phyloP scores from a whole-genome alignment of 2,797 vertebrate species.

The Hyperoplus immaculatus region DNA sequence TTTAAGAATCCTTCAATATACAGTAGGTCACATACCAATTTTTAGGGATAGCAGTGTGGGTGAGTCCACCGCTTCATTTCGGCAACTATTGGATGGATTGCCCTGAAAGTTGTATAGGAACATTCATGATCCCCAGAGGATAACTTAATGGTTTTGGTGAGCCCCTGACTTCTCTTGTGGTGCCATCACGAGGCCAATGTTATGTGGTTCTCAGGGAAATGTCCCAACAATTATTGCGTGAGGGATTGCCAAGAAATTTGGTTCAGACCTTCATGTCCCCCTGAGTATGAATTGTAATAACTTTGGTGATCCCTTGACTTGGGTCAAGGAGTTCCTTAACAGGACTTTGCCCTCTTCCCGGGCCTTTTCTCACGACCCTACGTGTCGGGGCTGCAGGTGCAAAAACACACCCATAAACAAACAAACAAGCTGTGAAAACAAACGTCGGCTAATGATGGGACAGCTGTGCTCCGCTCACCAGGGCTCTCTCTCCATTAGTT shows the following conservation, averaged over 20 bases:
- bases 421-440: slow-evolving; percentile 78
- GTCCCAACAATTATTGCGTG: too few relatives aligned
- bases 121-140: too few relatives aligned
- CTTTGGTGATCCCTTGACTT: background rate
- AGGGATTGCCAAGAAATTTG: too few relatives aligned
- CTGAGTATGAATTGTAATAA: background rate
- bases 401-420: slow-evolving; percentile 76
- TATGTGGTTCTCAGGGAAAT: too few relatives aligned
- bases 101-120: background rate
- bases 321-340: slow-evolving; percentile 10
- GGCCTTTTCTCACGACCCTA: slow-evolving; percentile 70
- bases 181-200: too few relatives aligned
- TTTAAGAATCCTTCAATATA: too few relatives aligned
- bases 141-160: too few relatives aligned
- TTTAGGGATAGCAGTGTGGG: background rate
- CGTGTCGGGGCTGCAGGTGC: slow-evolving; percentile 70
- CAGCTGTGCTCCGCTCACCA: slow-evolving; percentile 71
- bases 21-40: too few relatives aligned
- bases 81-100: background rate
- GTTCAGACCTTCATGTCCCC: too few relatives aligned
- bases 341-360: slow-evolving; percentile 15
- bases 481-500: slow-evolving; percentile 64
- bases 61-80: background rate
- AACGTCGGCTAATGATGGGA: slow-evolving; percentile 69
- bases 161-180: too few relatives aligned